phyloP scores from a whole-genome alignment of 2,888 invertebrate genomes.

The Sinodicranocentrus sp. region DNA sequence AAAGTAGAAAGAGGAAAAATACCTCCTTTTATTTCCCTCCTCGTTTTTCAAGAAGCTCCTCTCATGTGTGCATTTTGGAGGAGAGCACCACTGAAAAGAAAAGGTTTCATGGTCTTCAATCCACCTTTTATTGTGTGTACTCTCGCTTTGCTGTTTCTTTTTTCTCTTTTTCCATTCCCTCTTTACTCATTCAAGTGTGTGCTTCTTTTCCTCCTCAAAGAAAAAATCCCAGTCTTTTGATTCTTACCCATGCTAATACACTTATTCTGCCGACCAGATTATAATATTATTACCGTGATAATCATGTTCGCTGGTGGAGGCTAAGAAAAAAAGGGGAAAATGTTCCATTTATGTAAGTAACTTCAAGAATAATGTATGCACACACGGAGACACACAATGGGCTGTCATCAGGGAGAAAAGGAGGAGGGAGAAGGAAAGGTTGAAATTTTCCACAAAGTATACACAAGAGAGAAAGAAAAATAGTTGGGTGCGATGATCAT shows the following conservation, averaged over 20 bases:
- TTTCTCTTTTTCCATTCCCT: constrained; percentile 41
- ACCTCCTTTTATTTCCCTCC: constrained; percentile 20
- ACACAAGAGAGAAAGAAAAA: no score
- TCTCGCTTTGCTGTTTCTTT: neutral
- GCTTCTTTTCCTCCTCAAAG: constrained; percentile 47
- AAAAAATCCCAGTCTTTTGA: constrained; percentile 34
- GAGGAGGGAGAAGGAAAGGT: no score
- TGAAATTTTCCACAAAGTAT: no score
- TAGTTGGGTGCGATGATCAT: no score
- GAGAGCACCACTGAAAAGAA: constrained; percentile 18
- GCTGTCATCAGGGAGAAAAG: no score
- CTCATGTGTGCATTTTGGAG: constrained; percentile 2
- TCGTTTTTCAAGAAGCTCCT: neutral
- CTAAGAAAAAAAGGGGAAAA: no score
- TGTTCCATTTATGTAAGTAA: no score
- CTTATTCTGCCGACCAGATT: constrained; percentile 39
- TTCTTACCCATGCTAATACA: constrained; percentile 42
- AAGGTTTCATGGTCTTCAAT: constrained; percentile 60
- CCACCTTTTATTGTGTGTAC: constrained; percentile 28
- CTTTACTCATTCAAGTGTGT: constrained; percentile 51
- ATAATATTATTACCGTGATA: constrained; percentile 36
- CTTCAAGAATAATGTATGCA: no score
- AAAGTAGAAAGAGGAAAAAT: constrained; percentile 16
- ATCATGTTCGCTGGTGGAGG: constrained; percentile 39
- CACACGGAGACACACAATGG: no score